Percentiles rank a stretch among this genome's conserved stretches.
phyloP scores from a whole-genome alignment of 2,797 vertebrate genomes.

The Taenioides sp. region DNA sequence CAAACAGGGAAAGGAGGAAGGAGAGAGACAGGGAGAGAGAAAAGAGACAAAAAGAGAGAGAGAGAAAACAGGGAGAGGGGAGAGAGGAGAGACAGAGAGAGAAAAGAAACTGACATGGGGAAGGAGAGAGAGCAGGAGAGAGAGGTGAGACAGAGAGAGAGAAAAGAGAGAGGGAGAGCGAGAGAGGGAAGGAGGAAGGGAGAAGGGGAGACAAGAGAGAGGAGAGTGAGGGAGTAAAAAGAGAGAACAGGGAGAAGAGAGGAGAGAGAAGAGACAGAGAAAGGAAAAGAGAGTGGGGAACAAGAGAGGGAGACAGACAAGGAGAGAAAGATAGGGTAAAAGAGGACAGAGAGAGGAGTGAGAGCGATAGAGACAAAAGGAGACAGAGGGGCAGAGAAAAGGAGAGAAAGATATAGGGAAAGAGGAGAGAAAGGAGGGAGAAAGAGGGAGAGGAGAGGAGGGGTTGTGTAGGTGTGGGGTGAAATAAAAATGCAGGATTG shows the following conservation, averaged over 20 bases:
- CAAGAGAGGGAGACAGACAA: neutral
- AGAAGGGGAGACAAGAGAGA: too few relatives aligned
- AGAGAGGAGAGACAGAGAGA: neutral
- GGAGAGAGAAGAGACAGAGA: neutral
- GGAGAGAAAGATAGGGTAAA: slow-evolving; percentile 6
- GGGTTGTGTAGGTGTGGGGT: too few relatives aligned
- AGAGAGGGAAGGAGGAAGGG: neutral
- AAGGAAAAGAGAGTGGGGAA: neutral
- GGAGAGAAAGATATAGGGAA: neutral
- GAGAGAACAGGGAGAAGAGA: neutral
- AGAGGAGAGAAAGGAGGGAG: too few relatives aligned
- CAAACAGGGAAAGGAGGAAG: too few relatives aligned
- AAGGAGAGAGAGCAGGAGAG: neutral
- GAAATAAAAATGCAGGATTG: too few relatives aligned
- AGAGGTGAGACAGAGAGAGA: neutral
- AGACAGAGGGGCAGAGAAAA: neutral
- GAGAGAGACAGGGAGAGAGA: neutral
- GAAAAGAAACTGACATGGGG: neutral
- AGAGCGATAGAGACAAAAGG: too few relatives aligned
- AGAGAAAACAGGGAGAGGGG: too few relatives aligned
- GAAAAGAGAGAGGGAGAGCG: neutral
- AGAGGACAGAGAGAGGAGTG: neutral
- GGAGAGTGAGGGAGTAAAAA: too few relatives aligned
- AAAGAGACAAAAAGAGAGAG: slow-evolving; percentile 12
- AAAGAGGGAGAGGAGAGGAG: too few relatives aligned